Conservation (phyloP, 2,113 vertebrate species). For the Pleuronectes platessa region DNA sequence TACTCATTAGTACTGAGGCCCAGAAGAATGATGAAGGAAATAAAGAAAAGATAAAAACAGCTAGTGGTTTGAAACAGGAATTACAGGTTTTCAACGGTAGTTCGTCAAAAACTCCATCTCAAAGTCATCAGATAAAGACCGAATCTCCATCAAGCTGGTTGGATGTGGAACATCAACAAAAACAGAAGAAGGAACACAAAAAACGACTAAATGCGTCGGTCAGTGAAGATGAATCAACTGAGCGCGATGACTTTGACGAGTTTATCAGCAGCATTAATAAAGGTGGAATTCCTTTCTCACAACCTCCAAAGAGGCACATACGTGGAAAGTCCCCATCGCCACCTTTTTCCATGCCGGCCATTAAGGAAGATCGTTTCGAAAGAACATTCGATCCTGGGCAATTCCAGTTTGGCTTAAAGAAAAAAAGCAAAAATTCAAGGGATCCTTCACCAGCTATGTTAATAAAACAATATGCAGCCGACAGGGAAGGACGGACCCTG, state of each 20-base stretch:
- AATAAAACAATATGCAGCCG: conserved; percentile 86
- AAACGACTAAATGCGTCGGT: conserved; percentile 72
- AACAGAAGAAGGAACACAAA: conserved; percentile 61
- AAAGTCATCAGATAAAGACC: conserved; percentile 43
- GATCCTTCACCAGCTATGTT: conserved; percentile 84
- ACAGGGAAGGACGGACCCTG: conserved; percentile 76
- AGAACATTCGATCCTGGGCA: conserved; percentile 88
- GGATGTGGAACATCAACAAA: conserved; percentile 74
- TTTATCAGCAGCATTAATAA: conserved; percentile 92
- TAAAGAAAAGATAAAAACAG: not conserved
- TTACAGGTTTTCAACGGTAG: not conserved
- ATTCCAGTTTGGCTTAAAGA: conserved; percentile 91
- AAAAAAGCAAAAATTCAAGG: conserved; percentile 70
- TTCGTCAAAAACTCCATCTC: conserved; percentile 26
- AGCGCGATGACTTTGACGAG: conserved; percentile 87
- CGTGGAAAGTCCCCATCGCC: conserved; percentile 83
- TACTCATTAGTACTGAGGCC: not conserved
- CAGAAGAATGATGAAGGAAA: conserved; percentile 22
- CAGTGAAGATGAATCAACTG: conserved; percentile 83
- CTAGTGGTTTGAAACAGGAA: no score
- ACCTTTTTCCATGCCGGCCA: conserved; percentile 90
- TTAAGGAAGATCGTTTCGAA: conserved; percentile 91
- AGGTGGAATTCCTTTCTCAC: conserved; percentile 86
- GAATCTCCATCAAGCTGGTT: conserved; percentile 71
- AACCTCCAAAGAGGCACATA: conserved; percentile 88